Evolutionary conservation across 2,888 invertebrate species (phyloP).

Genomic region (Apoderus coryli): DNA sequence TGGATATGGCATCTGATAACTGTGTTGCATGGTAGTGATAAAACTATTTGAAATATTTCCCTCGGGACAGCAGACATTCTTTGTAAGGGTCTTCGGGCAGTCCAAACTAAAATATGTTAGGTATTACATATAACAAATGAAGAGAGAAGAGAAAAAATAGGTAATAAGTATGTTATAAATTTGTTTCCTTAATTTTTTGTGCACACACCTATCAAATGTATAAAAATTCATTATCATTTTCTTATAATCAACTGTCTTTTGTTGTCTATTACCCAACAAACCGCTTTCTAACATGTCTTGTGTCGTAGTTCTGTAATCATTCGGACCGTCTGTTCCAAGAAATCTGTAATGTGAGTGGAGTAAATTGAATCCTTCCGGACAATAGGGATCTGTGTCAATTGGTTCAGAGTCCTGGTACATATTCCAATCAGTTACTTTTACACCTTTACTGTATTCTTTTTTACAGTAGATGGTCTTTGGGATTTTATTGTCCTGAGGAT

Average conservation of each 20-base stretch:
- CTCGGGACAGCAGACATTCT: too few species aligned
- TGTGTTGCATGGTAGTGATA: constrained; percentile 38
- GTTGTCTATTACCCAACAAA: not conserved
- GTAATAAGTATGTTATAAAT: too few species aligned
- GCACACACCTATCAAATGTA: too few species aligned
- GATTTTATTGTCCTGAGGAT: constrained; percentile 5
- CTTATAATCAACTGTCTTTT: too few species aligned
- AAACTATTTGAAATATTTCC: constrained; percentile 31
- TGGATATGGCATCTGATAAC: constrained; percentile 37
- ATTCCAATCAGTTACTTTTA: constrained; percentile 17
- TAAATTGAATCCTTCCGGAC: constrained; percentile 14
- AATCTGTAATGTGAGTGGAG: constrained; percentile 17
- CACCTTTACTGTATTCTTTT: constrained; percentile 13
- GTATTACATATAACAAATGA: too few species aligned
- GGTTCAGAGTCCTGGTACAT: constrained; percentile 13
- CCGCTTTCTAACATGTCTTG: constrained; percentile 12
- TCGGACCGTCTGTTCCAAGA: constrained; percentile 12
- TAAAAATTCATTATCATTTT: too few species aligned
- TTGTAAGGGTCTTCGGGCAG: too few species aligned
- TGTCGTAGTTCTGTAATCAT: constrained; percentile 13
- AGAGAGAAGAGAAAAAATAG: too few species aligned
- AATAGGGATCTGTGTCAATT: constrained; percentile 16
- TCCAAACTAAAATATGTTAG: too few species aligned
- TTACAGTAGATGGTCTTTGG: constrained; percentile 14
- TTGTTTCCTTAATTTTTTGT: too few species aligned